phyloP scores from a whole-genome alignment of 2,888 invertebrate genomes.

The Rhyacophila evoluta region DNA sequence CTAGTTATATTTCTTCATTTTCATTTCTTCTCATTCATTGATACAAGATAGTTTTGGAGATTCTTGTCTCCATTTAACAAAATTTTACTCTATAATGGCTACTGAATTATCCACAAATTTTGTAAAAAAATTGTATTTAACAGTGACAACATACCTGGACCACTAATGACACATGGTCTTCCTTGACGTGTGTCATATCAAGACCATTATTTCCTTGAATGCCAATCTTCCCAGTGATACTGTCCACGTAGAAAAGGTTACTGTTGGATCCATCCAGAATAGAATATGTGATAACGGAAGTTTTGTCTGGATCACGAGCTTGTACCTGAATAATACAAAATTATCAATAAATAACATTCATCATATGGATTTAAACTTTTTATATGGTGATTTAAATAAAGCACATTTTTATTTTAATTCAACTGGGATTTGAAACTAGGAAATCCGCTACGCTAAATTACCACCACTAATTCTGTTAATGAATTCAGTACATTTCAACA shows the following conservation, averaged over 20 bases:
- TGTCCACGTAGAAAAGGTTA: conserved; percentile 78
- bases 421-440: no score
- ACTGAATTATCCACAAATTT: no score
- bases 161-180: conserved; percentile 73
- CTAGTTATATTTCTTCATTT: no score
- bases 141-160: conserved; percentile 69
- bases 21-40: no score
- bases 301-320: conserved; percentile 85
- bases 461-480: no score
- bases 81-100: no score
- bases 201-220: conserved; percentile 69
- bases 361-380: neutral
- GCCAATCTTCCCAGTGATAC: conserved; percentile 76
- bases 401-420: no score
- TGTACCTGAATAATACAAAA: conserved; percentile 67
- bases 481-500: no score
- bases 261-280: conserved; percentile 73
- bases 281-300: conserved; percentile 83
- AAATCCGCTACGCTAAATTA: no score
- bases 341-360: conserved; percentile 1
- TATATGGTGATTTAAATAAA: neutral
- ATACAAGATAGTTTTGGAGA: no score
- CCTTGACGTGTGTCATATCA: conserved; percentile 70
- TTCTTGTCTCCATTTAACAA: no score
- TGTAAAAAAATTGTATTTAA: no score